Conservation (phyloP, 2,888 invertebrate species). For the Oasisia sp. region DNA sequence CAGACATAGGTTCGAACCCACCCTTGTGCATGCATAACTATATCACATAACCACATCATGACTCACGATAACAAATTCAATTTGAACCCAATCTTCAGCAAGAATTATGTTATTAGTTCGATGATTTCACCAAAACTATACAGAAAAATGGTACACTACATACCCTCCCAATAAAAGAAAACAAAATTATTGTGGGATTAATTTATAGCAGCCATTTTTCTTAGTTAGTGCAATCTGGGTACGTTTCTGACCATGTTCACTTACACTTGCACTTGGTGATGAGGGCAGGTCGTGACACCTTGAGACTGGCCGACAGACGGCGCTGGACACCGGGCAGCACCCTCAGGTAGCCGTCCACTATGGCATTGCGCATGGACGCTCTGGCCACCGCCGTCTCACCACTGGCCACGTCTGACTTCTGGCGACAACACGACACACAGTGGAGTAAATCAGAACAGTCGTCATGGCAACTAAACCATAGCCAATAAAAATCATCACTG, state of each 20-base stretch:
- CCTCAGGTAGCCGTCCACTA: conserved; percentile 70
- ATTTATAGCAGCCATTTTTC: too few species aligned
- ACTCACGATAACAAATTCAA: too few species aligned
- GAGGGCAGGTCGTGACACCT: not conserved
- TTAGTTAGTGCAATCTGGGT: too few species aligned
- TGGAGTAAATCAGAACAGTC: not conserved
- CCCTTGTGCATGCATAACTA: too few species aligned
- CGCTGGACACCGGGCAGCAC: conserved; percentile 69
- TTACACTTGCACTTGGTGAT: not conserved
- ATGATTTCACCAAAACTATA: too few species aligned
- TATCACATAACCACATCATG: too few species aligned
- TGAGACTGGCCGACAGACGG: conserved; percentile 48
- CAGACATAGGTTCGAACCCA: too few species aligned
- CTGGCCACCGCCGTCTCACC: conserved; percentile 43
- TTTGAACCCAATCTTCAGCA: too few species aligned
- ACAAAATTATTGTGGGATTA: too few species aligned
- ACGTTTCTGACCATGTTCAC: too few species aligned
- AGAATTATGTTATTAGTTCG: too few species aligned
- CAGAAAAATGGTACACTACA: too few species aligned
- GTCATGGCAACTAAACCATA: not conserved
- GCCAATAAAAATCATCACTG: not conserved
- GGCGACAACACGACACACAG: not conserved
- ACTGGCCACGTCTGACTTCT: not conserved
- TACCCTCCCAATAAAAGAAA: not conserved
- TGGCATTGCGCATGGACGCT: conserved; percentile 69